Evolutionary conservation across 2,888 invertebrate species (phyloP).

Genomic region (Oligia latruncula): DNA sequence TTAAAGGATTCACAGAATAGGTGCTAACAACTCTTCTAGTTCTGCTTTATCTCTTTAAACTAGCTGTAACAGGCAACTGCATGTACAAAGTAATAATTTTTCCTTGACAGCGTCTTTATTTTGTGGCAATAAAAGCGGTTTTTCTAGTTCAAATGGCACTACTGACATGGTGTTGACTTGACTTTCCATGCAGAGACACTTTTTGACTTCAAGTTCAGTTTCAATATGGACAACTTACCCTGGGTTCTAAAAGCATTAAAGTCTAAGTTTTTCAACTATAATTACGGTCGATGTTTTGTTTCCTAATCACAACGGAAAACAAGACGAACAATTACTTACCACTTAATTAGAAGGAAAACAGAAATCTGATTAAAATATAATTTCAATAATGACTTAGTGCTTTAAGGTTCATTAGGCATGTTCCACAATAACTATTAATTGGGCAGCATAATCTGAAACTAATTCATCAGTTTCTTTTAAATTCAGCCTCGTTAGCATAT

Average conservation of each 20-base stretch:
- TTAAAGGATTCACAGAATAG: slow-evolving; percentile 20
- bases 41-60: slow-evolving; percentile 14
- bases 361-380: not conserved
- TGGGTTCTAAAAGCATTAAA: not conserved
- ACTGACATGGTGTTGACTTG: not conserved
- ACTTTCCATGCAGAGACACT: not conserved
- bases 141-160: not conserved
- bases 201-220: not conserved
- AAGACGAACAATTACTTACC: not conserved
- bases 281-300: not conserved
- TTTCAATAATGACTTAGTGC: not conserved
- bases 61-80: not conserved
- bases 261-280: not conserved
- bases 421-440: slow-evolving; percentile 12
- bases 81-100: not conserved
- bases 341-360: not conserved
- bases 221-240: not conserved
- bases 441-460: not conserved
- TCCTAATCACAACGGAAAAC: not conserved
- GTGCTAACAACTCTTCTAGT: slow-evolving; percentile 17
- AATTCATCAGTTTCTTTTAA: slow-evolving; percentile 13
- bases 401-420: not conserved
- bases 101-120: not conserved
- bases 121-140: not conserved
- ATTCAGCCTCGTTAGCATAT: slow-evolving; percentile 1